Base-by-base conservation (phyloP, 2,113 vertebrate species). In the Pomatorhinus ruficollis region DNA sequence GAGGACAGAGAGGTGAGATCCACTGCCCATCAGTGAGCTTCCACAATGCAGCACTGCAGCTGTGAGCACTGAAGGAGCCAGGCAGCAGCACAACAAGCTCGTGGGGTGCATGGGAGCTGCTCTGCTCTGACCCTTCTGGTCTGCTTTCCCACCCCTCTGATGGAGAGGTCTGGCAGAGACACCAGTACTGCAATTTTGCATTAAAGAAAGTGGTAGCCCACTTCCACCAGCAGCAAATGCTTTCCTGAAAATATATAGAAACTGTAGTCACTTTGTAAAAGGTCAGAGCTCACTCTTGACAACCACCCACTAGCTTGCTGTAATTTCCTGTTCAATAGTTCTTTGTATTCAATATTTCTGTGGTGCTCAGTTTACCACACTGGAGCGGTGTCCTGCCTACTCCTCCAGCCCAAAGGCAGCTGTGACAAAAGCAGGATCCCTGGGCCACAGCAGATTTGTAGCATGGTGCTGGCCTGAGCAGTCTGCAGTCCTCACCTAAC, bases 31-130 rank as follows among this genome's bases (percentile, higher is more conserved):
- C 40, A 72, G 31, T 5, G 5, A 81, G 61, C 8, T 47, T 15
- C 45, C 30, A 23, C 10, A 86, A 25, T 4, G 15, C 4, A 1
- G 12, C 11, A 11, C 6, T 42, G 18, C 12, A 50, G 66, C 31
- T 35, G 52, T 2, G 2, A 56, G 56, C 52, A 44, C n/a, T 2
- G 13, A 69, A 40, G 59, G 64, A 74, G 44, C 23, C 1, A 4
- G 53, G 10, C 0, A 9, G 39, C 66, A 83, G 81, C 70, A 50
- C 19, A 11, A n/a, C 0, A 3, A 54, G 39, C 44, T 57, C 0
- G 0, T 1, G 10, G 39, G 27, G 31, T 5, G 3, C 3, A 0
- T 1, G 15, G 18, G 39, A 39, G n/a, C 79, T 65, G 65, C 65
- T 35, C 39, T 81, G 69, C 69, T 16, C 72, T 1, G 4, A 64